phyloP scores from a whole-genome alignment of 2,888 invertebrate species.

The Noctua pronuba region DNA sequence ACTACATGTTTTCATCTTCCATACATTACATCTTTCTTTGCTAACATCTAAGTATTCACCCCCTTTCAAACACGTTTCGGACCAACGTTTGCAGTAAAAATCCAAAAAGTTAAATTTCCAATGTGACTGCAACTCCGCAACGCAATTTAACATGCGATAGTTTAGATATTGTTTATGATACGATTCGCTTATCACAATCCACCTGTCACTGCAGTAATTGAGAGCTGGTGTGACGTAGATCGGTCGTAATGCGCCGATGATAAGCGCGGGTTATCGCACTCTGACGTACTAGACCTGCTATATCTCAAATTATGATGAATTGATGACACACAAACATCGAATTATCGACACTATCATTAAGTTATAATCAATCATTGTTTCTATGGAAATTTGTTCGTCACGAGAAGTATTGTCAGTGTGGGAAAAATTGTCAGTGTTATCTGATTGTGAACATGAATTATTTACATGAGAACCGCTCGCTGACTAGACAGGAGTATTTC shows the following conservation, averaged over 20 bases:
- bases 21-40: neutral
- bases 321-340: conserved; percentile 56
- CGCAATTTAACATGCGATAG: conserved; percentile 26
- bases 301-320: conserved; percentile 59
- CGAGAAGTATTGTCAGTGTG: conserved; percentile 40
- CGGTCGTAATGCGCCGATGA: conserved; percentile 66
- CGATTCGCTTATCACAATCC: conserved; percentile 61
- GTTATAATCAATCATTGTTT: conserved; percentile 63
- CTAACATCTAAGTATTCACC: neutral
- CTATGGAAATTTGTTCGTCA: conserved; percentile 48
- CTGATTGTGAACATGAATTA: conserved; percentile 23
- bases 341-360: conserved; percentile 56
- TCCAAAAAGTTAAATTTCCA: conserved; percentile 17
- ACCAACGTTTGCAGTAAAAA: neutral
- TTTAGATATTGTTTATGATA: conserved; percentile 58
- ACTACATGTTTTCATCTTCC: neutral
- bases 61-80: neutral
- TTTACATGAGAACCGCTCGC: conserved; percentile 9
- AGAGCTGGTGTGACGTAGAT: conserved; percentile 68
- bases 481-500: conserved; percentile 19
- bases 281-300: conserved; percentile 61
- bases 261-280: conserved; percentile 70
- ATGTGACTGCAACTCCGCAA: conserved; percentile 21
- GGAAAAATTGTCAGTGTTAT: conserved; percentile 35
- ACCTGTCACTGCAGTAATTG: conserved; percentile 64